Percentiles rank a stretch among this genome's conserved stretches.
phyloP scores from a whole-genome alignment of 2,888 invertebrate genomes.

The Dynastes hyllus region DNA sequence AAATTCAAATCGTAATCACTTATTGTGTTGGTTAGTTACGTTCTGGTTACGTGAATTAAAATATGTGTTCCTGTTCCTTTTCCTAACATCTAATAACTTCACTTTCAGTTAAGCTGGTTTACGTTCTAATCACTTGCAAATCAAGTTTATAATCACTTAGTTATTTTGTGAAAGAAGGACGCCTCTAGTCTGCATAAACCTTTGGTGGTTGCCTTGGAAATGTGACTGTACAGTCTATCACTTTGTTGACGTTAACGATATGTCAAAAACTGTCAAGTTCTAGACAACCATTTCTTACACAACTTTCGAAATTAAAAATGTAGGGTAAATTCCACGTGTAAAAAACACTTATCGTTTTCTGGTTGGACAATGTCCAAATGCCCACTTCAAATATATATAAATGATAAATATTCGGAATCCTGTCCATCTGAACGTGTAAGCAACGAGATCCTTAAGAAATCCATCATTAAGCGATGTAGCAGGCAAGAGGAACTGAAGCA shows the following conservation, averaged over 20 bases:
- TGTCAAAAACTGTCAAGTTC: slow-evolving; percentile 30
- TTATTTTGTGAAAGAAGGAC: too few relatives aligned
- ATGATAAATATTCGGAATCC: slow-evolving; percentile 42
- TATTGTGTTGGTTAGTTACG: too few relatives aligned
- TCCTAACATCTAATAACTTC: too few relatives aligned
- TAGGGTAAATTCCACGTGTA: slow-evolving; percentile 21
- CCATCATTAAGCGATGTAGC: slow-evolving; percentile 1
- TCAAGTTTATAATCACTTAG: too few relatives aligned
- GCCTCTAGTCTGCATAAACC: too few relatives aligned
- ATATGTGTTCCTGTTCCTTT: too few relatives aligned
- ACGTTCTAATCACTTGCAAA: too few relatives aligned
- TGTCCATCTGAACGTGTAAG: slow-evolving; percentile 13
- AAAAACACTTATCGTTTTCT: slow-evolving; percentile 33
- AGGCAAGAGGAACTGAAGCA: not conserved
- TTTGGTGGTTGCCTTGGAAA: too few relatives aligned
- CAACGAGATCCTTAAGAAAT: slow-evolving; percentile 22
- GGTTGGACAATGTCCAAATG: slow-evolving; percentile 49
- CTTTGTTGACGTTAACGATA: not conserved
- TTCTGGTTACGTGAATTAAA: too few relatives aligned
- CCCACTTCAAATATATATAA: slow-evolving; percentile 48
- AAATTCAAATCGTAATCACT: too few relatives aligned
- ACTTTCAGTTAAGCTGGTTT: too few relatives aligned
- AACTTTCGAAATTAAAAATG: slow-evolving; percentile 50
- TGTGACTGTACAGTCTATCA: too few relatives aligned
- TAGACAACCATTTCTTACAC: slow-evolving; percentile 9